Base-by-base conservation (phyloP, 2,888 invertebrate species). In the Apodemia mormo region DNA sequence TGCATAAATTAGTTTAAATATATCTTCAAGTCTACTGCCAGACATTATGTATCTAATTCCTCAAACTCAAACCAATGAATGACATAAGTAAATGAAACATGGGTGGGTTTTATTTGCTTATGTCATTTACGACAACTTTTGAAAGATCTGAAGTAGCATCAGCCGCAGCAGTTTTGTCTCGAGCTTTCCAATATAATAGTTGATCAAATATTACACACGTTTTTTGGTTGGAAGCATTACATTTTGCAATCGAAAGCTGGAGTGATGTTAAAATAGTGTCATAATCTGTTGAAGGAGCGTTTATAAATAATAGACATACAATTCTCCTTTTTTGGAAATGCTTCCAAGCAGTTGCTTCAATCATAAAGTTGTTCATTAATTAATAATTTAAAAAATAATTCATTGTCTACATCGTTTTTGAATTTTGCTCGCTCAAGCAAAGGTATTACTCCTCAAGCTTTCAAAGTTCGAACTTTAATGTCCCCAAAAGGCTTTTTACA, bases 11-110 rank as follows among this genome's bases (percentile, higher is more conserved):
- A 45, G n/a, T 58, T 68, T 43, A 1, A 80, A 68, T 5, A 75
- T 69, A 72, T 86, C 82, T 75, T 81, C 80, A n/a, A 87, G 43
- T 12, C 87, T 86, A 73, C 85, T 87, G 70, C 85, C 84, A 67
- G 74, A 71, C 86, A 88, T 88, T 22, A 22, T 22, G 22, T 22
- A 22, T 22, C 22, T 22, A 22, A 22, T 22, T n/a, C n/a, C n/a
- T n/a, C n/a, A n/a, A n/a, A n/a, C n/a, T n/a, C n/a, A n/a, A 71
- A 70, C 84, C 83, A 22, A 86, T 64, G 74, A 81, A 88, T 0
- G 82, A 85, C 83, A 87, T 83, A 2, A 85, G 72, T 66, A 77
- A 30, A 73, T 77, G 76, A 70, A 77, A 77, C 67, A 22, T 22
- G 22, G 22, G 22, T 22, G 22, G 22, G 0, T 22, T 22, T 22